Percentiles rank a stretch among this genome's conserved stretches.
Conservation (phyloP, 2,797 vertebrate genomes). For the Sphenopsis melanotis region DNA sequence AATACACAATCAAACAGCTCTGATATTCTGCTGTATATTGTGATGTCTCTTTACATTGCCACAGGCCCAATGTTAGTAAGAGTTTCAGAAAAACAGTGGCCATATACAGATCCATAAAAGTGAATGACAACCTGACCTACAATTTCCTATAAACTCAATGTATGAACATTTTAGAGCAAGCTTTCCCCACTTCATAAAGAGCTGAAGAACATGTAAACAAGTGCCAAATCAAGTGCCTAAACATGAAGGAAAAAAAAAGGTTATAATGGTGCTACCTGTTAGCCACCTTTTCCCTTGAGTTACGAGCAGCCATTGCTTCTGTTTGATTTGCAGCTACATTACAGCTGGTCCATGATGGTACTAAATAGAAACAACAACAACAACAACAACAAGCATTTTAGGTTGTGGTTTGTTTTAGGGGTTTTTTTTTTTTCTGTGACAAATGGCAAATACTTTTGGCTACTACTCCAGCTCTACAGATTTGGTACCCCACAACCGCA, state of each 20-base stretch:
- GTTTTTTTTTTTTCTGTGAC: not conserved
- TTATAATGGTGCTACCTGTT: slow-evolving; percentile 78
- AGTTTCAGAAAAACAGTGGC: not conserved
- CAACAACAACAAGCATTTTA: not conserved
- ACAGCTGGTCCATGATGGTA: slow-evolving; percentile 81
- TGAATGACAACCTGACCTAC: not conserved
- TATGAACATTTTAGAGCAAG: not conserved
- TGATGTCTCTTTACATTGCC: not conserved
- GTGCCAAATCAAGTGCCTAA: not conserved
- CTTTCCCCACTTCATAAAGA: not conserved
- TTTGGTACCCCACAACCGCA: not conserved
- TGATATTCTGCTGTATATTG: not conserved
- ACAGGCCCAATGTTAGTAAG: not conserved
- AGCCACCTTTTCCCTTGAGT: slow-evolving; percentile 80
- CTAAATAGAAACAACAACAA: slow-evolving; percentile 69
- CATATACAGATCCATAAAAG: not conserved
- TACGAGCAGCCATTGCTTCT: slow-evolving; percentile 65
- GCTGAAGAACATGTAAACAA: not conserved
- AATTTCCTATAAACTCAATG: not conserved
- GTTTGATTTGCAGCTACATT: slow-evolving; percentile 26
- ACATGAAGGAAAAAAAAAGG: not conserved
- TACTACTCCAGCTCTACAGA: not conserved
- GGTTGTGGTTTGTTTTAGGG: not conserved
- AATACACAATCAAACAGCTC: not conserved
- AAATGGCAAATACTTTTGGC: not conserved